These are phyloP conservation scores for Arothron firmamentum DNA, from an alignment of 2,113 vertebrate species.

Conservation along the genomic window DNA sequence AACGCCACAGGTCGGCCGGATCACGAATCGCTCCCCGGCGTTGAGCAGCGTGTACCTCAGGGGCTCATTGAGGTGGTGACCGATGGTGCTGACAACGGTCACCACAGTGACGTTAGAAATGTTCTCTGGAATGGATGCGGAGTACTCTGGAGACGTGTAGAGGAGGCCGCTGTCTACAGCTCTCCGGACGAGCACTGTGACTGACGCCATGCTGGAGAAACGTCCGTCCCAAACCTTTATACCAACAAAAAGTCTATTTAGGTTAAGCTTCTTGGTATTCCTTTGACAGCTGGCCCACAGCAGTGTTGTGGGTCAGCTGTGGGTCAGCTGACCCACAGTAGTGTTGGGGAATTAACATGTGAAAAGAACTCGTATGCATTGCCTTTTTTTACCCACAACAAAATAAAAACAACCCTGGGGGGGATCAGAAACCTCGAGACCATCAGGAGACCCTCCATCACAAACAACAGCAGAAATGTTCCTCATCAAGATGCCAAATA, in stretches of 20 bases:
- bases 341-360: neutral
- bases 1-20: conserved; percentile 88
- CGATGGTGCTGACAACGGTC: conserved; percentile 84
- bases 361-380: conserved; percentile 5
- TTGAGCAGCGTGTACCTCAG: conserved; percentile 90
- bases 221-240: conserved; percentile 86
- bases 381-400: neutral
- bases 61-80: conserved; percentile 91
- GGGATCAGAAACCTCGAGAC: neutral
- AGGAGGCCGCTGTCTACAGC: conserved; percentile 88
- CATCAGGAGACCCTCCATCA: neutral
- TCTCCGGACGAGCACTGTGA: conserved; percentile 85
- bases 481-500: conserved; percentile 7
- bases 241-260: neutral
- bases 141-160: conserved; percentile 84
- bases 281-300: conserved; percentile 2
- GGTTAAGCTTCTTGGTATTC: neutral
- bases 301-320: neutral
- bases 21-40: conserved; percentile 86
- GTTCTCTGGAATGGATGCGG: conserved; percentile 86
- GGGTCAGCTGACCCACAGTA: too few species aligned
- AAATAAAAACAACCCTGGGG: conserved; percentile 3
- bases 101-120: conserved; percentile 80
- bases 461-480: neutral
- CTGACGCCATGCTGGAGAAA: conserved; percentile 83